Evolutionary conservation across 1,140 invertebrate genomes (phyloP).

Genomic region (Meteorus sp.): DNA sequence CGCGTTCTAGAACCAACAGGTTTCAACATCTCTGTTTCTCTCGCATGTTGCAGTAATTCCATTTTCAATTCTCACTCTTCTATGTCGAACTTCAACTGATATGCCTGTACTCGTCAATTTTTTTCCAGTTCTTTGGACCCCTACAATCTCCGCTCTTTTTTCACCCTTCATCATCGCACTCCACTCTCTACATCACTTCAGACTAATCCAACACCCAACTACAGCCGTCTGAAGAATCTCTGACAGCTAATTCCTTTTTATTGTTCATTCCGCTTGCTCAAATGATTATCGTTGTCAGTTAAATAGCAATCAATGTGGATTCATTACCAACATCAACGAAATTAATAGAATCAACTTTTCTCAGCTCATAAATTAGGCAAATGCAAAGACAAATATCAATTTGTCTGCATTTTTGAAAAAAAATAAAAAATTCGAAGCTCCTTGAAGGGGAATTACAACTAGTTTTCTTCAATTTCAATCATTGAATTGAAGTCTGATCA

Average conservation of each 20-base stretch:
- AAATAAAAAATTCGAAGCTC: no score
- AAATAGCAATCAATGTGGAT: no score
- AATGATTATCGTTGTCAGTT: background rate
- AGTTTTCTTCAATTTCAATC: no score
- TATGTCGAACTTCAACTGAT: constrained; percentile 3
- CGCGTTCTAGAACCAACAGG: constrained; percentile 21
- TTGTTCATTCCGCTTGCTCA: background rate
- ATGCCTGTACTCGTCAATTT: background rate
- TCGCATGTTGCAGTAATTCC: constrained; percentile 14
- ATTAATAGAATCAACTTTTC: no score
- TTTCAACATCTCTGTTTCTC: constrained; percentile 22
- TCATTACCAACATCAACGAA: no score
- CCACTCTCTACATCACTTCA: background rate
- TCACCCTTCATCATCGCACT: background rate
- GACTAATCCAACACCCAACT: background rate
- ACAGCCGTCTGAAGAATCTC: constrained; percentile 14
- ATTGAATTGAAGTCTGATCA: no score
- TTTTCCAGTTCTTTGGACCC: background rate
- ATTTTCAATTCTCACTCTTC: background rate
- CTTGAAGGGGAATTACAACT: no score
- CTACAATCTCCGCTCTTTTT: background rate
- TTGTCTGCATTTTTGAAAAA: no score
- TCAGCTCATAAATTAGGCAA: no score
- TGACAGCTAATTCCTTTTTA: constrained; percentile 4
- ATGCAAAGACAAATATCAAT: no score